Percentiles rank a stretch among this genome's conserved stretches.
Conservation (phyloP, 1,140 invertebrate genomes). For the Ridgeia piscesae region DNA sequence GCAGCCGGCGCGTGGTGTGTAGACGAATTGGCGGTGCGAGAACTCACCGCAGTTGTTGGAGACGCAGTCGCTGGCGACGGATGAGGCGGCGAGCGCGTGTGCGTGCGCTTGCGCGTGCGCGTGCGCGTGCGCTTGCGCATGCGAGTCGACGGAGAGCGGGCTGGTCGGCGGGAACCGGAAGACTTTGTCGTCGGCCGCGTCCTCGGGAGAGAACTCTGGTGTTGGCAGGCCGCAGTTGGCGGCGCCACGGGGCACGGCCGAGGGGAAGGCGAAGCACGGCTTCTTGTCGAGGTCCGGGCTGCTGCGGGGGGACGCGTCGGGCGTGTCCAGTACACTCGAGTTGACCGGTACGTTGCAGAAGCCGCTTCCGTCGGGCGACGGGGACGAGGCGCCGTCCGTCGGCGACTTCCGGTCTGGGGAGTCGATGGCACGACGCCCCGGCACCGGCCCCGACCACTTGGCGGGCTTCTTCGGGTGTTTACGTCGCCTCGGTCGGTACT, state of each 20-base stretch:
- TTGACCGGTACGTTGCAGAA: too few relatives aligned
- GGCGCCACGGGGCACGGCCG: background rate
- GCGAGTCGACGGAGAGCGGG: slow-evolving; percentile 14
- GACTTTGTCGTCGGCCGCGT: slow-evolving; percentile 23
- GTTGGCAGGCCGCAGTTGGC: slow-evolving; percentile 30
- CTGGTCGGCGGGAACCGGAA: slow-evolving; percentile 27
- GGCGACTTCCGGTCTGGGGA: background rate
- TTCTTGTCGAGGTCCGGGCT: slow-evolving; percentile 27
- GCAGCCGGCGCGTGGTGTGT: background rate
- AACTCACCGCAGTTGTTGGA: background rate
- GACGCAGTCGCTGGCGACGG: background rate
- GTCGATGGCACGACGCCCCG: background rate
- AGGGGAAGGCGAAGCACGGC: too few relatives aligned
- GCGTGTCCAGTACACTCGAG: slow-evolving; percentile 36
- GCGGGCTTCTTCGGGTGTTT: slow-evolving; percentile 42
- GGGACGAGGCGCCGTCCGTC: background rate
- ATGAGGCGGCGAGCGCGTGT: too few relatives aligned
- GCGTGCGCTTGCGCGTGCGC: slow-evolving; percentile 17
- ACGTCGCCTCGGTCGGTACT: slow-evolving; percentile 73
- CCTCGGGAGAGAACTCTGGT: slow-evolving; percentile 34
- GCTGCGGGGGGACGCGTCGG: slow-evolving; percentile 37
- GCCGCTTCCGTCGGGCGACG: background rate
- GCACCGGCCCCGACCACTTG: background rate
- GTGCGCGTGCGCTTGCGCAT: slow-evolving; percentile 17
- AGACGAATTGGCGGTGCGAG: background rate